Evolutionary conservation across 2,888 invertebrate genomes (phyloP).

Genomic region (Dyspetes luteomarginatus): DNA sequence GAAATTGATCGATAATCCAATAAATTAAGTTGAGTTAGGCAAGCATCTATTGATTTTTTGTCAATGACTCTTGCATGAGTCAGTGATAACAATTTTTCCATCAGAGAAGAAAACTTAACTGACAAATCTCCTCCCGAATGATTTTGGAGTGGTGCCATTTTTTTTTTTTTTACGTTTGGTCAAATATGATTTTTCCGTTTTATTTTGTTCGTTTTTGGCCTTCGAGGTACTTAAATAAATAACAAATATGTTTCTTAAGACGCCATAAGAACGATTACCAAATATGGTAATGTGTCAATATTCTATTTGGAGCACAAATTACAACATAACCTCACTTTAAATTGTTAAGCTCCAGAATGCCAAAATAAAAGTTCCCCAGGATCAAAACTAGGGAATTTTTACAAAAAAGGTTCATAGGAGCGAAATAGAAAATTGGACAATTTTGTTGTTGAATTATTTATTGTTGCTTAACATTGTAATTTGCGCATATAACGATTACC

Average conservation of each 20-base stretch:
- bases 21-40: slow-evolving; percentile 87
- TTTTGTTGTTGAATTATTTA: neutral
- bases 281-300: neutral
- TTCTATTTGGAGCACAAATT: neutral
- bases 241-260: neutral
- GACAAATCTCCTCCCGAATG: slow-evolving; percentile 29
- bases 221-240: neutral
- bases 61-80: slow-evolving; percentile 73
- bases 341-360: neutral
- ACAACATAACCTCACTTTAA: slow-evolving; percentile 8
- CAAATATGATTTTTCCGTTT: neutral
- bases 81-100: slow-evolving; percentile 72
- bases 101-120: slow-evolving; percentile 71
- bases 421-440: neutral
- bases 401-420: neutral
- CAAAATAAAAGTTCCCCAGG: slow-evolving; percentile 2
- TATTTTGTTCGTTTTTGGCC: neutral
- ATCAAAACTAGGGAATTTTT: neutral
- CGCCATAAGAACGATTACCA: no score
- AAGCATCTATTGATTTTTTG: slow-evolving; percentile 83
- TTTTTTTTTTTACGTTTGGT: neutral
- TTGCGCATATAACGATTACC: slow-evolving; percentile 45
- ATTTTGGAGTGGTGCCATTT: slow-evolving; percentile 46
- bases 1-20: slow-evolving; percentile 85
- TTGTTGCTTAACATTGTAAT: slow-evolving; percentile 40